Evolutionary conservation across 2,113 vertebrate species (phyloP).

Genomic region (Geothlypis trichas): DNA sequence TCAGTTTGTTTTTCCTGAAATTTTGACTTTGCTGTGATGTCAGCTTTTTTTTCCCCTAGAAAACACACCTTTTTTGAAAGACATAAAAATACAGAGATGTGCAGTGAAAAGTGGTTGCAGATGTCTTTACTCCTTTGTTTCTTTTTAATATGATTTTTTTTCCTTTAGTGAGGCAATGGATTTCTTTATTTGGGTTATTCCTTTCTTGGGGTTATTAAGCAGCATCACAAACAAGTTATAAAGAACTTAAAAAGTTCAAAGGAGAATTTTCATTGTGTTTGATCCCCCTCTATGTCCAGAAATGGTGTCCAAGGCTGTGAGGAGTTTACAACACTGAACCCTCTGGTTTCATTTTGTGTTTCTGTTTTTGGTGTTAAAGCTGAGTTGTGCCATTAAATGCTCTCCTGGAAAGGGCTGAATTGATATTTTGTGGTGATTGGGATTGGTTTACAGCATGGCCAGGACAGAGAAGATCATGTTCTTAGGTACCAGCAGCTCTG

Average conservation of each 20-base stretch:
- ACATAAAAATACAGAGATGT: not conserved
- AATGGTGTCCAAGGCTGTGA: not conserved
- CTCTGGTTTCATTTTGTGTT: not conserved
- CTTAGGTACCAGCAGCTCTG: not conserved
- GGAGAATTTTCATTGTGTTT: not conserved
- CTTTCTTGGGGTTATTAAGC: not conserved
- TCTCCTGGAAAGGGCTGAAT: not conserved
- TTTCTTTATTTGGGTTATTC: not conserved
- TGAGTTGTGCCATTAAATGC: not conserved
- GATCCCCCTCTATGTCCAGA: not conserved
- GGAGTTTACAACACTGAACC: not conserved
- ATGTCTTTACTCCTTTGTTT: not conserved
- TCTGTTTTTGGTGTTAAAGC: not conserved
- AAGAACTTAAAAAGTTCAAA: not conserved
- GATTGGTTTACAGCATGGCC: not conserved
- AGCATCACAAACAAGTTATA: not conserved
- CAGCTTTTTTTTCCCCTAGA: rapidly evolving
- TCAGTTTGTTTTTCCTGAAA: not conserved
- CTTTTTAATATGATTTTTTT: not conserved
- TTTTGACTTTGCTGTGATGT: not conserved
- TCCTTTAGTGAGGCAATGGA: not conserved
- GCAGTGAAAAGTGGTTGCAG: not conserved
- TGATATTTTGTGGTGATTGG: not conserved
- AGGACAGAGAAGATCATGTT: not conserved
- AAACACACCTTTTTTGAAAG: not conserved